These are phyloP conservation scores for Atractosteus spatula DNA, from an alignment of 2,113 vertebrate genomes.

Conservation along the genomic window DNA sequence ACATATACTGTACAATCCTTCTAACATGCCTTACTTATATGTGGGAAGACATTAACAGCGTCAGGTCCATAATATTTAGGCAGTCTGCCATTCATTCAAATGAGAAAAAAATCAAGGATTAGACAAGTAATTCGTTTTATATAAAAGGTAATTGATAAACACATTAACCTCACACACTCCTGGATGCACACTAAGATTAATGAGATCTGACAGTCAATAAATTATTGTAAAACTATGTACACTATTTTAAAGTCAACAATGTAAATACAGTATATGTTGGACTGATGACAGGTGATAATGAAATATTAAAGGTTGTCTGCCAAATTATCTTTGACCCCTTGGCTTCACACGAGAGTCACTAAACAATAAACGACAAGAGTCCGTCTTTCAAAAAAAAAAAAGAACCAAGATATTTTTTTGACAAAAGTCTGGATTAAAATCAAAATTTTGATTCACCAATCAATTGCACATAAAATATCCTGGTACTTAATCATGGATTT, in stretches of 20 bases:
- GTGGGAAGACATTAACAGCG: background rate
- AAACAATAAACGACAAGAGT: background rate
- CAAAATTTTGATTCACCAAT: background rate
- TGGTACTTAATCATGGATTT: too few relatives aligned
- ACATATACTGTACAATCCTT: too few relatives aligned
- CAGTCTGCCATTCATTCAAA: background rate
- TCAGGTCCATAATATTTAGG: constrained; percentile 1
- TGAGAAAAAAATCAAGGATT: background rate
- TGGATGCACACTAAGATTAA: constrained; percentile 1
- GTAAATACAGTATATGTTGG: background rate
- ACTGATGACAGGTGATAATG: background rate
- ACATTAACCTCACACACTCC: background rate
- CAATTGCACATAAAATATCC: too few relatives aligned
- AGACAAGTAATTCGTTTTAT: background rate
- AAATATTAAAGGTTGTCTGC: background rate
- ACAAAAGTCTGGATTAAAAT: background rate
- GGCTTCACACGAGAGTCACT: background rate
- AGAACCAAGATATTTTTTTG: background rate
- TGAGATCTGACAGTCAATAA: constrained; percentile 1
- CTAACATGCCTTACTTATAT: too few relatives aligned
- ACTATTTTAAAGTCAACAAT: background rate
- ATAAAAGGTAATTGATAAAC: constrained; percentile 13
- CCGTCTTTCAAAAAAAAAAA: background rate
- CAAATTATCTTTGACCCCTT: background rate
- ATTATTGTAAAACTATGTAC: background rate